These are phyloP conservation scores for Phaenicophaeus curvirostris DNA, from an alignment of 2,797 vertebrate genomes.

Conservation along the genomic window DNA sequence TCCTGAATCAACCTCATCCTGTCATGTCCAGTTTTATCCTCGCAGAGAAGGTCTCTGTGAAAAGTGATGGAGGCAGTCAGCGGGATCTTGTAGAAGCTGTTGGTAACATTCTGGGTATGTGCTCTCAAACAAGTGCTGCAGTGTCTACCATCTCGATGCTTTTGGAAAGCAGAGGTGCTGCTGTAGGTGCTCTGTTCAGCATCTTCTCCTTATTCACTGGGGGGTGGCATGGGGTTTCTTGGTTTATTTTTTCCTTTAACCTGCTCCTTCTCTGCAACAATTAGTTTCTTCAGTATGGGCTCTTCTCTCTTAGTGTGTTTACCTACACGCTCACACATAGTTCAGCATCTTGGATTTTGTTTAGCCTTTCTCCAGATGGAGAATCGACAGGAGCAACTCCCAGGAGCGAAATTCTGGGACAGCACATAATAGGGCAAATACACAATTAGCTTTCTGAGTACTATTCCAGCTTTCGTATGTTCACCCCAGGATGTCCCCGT, in stretches of 20 bases:
- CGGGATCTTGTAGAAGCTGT: constrained; percentile 88
- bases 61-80: constrained; percentile 72
- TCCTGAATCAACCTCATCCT: constrained; percentile 85
- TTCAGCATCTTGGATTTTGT: neutral
- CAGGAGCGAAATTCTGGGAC: neutral
- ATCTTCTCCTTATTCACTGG: neutral
- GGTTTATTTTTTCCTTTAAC: neutral
- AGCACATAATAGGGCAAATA: neutral
- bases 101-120: constrained; percentile 91
- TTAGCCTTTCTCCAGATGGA: neutral
- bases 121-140: neutral
- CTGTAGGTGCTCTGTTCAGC: neutral
- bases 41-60: constrained; percentile 82
- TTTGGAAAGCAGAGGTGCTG: neutral
- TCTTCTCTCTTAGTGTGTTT: neutral
- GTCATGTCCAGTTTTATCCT: constrained; percentile 94
- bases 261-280: neutral
- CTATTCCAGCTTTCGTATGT: neutral
- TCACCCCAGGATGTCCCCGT: neutral
- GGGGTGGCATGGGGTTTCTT: neutral
- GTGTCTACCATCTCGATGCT: neutral
- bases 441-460: neutral
- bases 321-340: fast-evolving
- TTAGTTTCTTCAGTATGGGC: neutral
- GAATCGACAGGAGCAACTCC: neutral